phyloP scores from a whole-genome alignment of 2,797 vertebrate genomes.

The Girardinus metallicus region DNA sequence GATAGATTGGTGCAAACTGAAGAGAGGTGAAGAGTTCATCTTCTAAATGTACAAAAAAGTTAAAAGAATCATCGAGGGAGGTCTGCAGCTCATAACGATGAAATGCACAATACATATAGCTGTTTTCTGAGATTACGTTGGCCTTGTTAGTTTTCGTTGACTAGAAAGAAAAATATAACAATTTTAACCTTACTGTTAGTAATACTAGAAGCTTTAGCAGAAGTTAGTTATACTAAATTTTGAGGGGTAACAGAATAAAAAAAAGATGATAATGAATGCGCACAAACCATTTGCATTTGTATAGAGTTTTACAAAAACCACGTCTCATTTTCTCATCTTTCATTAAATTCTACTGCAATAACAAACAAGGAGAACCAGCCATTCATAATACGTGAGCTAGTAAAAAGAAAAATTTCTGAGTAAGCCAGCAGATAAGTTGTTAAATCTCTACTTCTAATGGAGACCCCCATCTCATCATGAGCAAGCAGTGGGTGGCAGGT shows the following conservation, averaged over 20 bases:
- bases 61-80: neutral
- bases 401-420: neutral
- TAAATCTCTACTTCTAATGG: neutral
- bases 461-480: neutral
- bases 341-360: neutral
- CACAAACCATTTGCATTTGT: neutral
- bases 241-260: neutral
- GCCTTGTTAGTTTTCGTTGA: neutral
- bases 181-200: neutral
- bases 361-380: neutral
- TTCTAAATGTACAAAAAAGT: constrained; percentile 29
- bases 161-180: neutral
- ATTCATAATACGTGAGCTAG: neutral
- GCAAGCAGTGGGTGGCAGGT: neutral
- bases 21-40: constrained; percentile 31
- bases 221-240: neutral
- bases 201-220: neutral
- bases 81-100: neutral
- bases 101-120: neutral
- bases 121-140: neutral
- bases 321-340: neutral
- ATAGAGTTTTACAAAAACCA: neutral
- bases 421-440: neutral
- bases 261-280: neutral
- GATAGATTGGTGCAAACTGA: constrained; percentile 50